Conservation (phyloP, 2,113 vertebrate genomes). For the Cyanoramphus novaezelandiae region DNA sequence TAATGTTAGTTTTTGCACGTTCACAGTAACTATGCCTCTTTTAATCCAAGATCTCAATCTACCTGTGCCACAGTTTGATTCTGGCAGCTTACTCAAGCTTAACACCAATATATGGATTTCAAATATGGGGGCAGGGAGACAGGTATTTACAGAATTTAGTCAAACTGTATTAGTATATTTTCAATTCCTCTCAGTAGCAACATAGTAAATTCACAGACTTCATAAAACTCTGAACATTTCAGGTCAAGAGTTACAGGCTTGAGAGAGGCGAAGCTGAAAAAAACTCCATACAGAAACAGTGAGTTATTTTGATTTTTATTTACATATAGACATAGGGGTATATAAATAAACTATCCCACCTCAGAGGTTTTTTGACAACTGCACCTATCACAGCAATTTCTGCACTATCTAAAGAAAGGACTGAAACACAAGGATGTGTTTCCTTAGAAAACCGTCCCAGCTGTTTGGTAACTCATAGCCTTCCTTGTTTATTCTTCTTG, state of each 20-base stretch:
- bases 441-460: neutral
- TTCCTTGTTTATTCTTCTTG: neutral
- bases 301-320: neutral
- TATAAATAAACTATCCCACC: neutral
- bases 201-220: neutral
- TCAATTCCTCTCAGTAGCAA: neutral
- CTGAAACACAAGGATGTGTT: neutral
- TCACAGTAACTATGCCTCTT: neutral
- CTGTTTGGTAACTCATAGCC: neutral
- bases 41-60: neutral
- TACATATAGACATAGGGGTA: neutral
- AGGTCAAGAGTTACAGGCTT: neutral
- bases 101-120: neutral
- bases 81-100: neutral
- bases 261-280: neutral
- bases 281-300: neutral
- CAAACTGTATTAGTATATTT: neutral
- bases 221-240: neutral
- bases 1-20: fast-evolving
- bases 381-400: neutral
- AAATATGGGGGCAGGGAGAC: neutral
- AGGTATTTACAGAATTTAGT: neutral
- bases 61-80: neutral
- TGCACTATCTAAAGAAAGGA: neutral
- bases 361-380: fast-evolving